Conservation (phyloP, 2,888 invertebrate genomes). For the Thysanoteuthis rhombus region DNA sequence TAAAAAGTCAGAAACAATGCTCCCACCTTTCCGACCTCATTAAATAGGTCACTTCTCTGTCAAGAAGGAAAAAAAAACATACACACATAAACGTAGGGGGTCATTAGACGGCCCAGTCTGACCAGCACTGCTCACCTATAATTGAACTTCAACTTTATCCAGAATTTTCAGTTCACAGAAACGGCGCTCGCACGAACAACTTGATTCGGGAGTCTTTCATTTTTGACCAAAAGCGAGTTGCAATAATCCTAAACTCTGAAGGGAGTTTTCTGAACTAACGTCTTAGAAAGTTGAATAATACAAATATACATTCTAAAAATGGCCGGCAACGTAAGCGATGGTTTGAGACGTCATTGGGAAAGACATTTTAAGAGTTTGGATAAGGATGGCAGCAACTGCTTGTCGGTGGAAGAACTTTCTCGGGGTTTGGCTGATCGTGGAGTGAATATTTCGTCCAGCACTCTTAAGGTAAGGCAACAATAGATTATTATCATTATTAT, state of each 20-base stretch:
- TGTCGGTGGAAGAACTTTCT: neutral
- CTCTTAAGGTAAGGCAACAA: neutral
- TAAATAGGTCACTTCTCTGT: neutral
- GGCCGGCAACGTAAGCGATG: neutral
- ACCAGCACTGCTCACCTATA: neutral
- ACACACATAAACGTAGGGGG: neutral
- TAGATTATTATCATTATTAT: too few relatives aligned
- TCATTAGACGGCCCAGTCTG: neutral
- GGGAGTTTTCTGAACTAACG: too few relatives aligned
- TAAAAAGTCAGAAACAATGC: neutral
- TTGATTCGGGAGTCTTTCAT: neutral
- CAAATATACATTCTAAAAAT: neutral
- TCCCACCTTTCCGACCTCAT: neutral
- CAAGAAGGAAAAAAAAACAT: neutral
- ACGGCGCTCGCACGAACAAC: neutral
- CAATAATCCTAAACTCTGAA: neutral
- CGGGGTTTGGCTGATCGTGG: neutral
- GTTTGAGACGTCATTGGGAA: neutral
- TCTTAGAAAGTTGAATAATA: too few relatives aligned
- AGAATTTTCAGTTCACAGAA: neutral
- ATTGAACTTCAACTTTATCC: neutral
- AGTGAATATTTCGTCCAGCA: neutral
- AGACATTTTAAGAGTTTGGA: conserved; percentile 12
- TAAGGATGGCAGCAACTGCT: neutral
- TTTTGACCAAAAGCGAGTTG: neutral